Percentiles rank a stretch among this genome's conserved stretches.
Evolutionary conservation across 2,113 vertebrate genomes (phyloP).

Genomic region (Stictonetta naevosa): DNA sequence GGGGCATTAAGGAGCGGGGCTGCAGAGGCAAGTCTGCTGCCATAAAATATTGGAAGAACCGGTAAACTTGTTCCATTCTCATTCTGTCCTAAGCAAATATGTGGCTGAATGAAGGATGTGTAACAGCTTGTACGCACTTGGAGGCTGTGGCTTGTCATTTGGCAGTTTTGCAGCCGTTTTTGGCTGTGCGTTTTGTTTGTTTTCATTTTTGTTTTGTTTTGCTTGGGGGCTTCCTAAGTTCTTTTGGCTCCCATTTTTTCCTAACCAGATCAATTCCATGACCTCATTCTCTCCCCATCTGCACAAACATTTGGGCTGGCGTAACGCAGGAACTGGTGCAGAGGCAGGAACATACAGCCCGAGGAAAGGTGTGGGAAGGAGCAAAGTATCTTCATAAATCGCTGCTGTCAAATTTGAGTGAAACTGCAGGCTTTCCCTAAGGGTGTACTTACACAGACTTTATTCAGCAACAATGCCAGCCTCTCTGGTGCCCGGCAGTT

Average conservation of each 20-base stretch:
- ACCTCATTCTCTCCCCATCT: conserved; percentile 54
- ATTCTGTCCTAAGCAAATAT: conserved; percentile 8
- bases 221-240: conserved; percentile 27
- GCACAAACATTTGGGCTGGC: conserved; percentile 57
- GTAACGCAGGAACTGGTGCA: background rate
- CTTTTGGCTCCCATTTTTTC: conserved; percentile 37
- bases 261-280: background rate
- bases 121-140: conserved; percentile 1
- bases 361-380: background rate
- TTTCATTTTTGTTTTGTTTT: conserved; percentile 40
- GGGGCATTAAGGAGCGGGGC: background rate
- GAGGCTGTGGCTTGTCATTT: conserved; percentile 29
- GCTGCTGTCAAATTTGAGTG: background rate
- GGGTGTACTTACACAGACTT: background rate
- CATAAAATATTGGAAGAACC: background rate
- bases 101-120: background rate
- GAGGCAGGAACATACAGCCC: background rate
- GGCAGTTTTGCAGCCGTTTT: conserved; percentile 29
- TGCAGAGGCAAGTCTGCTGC: background rate
- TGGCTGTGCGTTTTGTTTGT: conserved; percentile 32
- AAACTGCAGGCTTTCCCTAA: background rate
- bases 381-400: conserved; percentile 13
- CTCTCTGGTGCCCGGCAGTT: background rate
- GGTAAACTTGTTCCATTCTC: background rate
- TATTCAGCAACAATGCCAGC: background rate